Base-by-base conservation (phyloP, 2,113 vertebrate genomes). In the Pagrus major region DNA sequence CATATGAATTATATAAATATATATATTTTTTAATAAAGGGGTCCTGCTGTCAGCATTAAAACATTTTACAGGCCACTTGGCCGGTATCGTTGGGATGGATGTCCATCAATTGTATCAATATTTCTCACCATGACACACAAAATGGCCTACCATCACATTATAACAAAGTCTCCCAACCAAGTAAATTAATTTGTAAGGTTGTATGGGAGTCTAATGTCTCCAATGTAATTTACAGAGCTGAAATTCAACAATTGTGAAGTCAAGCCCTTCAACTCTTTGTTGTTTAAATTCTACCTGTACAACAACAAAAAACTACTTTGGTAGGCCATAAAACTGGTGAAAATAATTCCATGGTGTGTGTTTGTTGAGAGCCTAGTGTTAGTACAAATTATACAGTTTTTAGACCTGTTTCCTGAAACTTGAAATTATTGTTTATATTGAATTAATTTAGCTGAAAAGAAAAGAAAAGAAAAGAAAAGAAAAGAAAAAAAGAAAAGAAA, bases 141-240 rank as follows among this genome's bases (percentile, higher is more conserved):
- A 78, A 78, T 55, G 18, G 74, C 27, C 49, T 59, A 71, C 9
- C 21, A 44, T 9, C 12, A 41, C 9, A n/a, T n/a, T 46, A 56
- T 2, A 58, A 54, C 54, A 46, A 52, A 25, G 23, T 46, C 16
- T 6, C 16, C 9, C n/a, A 5, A 5, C 3, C 8, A 37, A 15
- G 7, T 5, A 27, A 21, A 12, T 4, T 39, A 10, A 51, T 52
- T 37, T 60, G 3, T 6, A 14, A 9, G 6, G 7, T 23, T 33
- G 37, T n/a, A 49, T 37, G 9, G 9, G 2, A 54, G 12, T 51
- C 7, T 29, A 3, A 37, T 73, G 31, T 14, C 18, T 20, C 21
- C 21, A 1, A 18, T 46, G 29, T 39, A 6, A 39, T 29, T 49
- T 49, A 16, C 15, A 42, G 14, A 42, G 5, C 5, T 65, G 35